Base-by-base conservation (phyloP, 2,113 vertebrate genomes). In the Psilopsiagon aymara region DNA sequence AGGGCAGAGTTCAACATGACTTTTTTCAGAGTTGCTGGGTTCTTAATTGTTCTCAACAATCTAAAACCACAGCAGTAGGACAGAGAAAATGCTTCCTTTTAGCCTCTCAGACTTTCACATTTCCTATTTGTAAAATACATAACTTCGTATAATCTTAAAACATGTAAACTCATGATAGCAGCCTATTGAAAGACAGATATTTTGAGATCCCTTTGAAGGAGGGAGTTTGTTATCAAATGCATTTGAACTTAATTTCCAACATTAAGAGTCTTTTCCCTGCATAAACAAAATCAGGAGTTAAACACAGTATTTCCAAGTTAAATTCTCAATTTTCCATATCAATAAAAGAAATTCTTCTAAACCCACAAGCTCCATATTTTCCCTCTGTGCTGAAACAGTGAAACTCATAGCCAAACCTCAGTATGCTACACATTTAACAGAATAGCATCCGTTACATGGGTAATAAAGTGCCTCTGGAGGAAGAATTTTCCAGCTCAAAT, bases 301-400 rank as follows among this genome's bases (percentile, higher is more conserved):
- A 96, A 64, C 9, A 90, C 64, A 82, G 68, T 85, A 79, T 83
- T 92, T 95, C 88, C 55, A 91, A 92, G 68, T 92, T 94, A 90
- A 88, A 94, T 67, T 94, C 91, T 92, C 68, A 70, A 28, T 91
- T 96, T 89, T 95, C 85, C 82, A 41, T 77, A 88, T 95, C 71
- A 86, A 46, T 88, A 79, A 80, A 89, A 81, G 18, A 80, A 95
- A 81, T 87, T 88, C 57, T 82, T 90, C 66, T 71, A 95, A 93
- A 85, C 44, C 73, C 90, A 88, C 71, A 81, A 55, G 78, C 53
- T 84, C 92, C 19, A 16, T 76, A 71, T 81, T 85, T 83, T 95
- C 69, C 57, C 83, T 90, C 64, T 57, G 47, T 19, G 59, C 35
- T 55, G 73, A 93, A 92, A 97, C 83, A 87, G 69, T 73, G 62